Conservation (phyloP, 2,797 vertebrate genomes). For the Knipowitschia caucasica region DNA sequence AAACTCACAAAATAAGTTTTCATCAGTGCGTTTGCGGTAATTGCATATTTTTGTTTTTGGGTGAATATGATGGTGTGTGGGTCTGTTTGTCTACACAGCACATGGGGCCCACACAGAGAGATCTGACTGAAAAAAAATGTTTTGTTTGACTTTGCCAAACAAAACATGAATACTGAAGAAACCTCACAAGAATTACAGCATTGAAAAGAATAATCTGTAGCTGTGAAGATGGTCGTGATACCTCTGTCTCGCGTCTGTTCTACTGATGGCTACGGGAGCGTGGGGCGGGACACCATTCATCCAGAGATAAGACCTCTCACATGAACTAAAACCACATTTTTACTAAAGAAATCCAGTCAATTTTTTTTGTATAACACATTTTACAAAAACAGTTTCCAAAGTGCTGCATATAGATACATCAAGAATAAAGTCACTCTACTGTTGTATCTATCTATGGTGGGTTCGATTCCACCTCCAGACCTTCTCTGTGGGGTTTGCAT, state of each 20-base stretch:
- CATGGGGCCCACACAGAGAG: conserved; percentile 11
- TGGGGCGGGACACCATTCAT: conserved; percentile 9
- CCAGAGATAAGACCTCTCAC: conserved; percentile 30
- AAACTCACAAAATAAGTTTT: not conserved
- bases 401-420: too few species aligned
- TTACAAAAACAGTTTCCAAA: too few species aligned
- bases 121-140: conserved; percentile 1
- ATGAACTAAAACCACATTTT: not conserved
- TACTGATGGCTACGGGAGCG: not conserved
- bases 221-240: conserved; percentile 2
- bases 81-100: conserved; percentile 1
- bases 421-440: too few species aligned
- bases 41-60: conserved; percentile 1
- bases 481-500: too few species aligned
- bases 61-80: conserved; percentile 3
- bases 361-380: too few species aligned
- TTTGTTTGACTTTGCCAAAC: conserved; percentile 3
- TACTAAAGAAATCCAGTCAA: too few species aligned
- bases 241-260: not conserved
- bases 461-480: too few species aligned
- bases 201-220: not conserved
- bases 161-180: conserved; percentile 1
- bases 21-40: not conserved
- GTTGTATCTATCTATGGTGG: too few species aligned
- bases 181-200: not conserved